Evolutionary conservation across 2,113 vertebrate genomes (phyloP).

Genomic region (Corythoichthys intestinalis): DNA sequence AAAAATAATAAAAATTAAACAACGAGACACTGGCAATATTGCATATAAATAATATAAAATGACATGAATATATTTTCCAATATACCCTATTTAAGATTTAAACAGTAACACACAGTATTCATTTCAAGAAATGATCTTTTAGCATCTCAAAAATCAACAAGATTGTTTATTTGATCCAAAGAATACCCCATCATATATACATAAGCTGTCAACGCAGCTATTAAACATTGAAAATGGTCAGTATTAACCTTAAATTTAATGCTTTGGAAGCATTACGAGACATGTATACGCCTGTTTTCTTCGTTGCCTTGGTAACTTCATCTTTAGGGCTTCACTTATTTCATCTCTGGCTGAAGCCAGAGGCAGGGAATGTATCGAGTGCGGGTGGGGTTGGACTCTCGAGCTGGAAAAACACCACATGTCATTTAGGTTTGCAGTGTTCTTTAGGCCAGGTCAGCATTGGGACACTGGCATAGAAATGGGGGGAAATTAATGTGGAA

Average conservation of each 20-base stretch:
- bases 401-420: conserved; percentile 4
- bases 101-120: too few species aligned
- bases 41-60: too few species aligned
- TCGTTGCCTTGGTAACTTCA: conserved; percentile 4
- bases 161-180: neutral
- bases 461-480: neutral
- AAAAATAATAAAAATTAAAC: too few species aligned
- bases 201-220: neutral
- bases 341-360: neutral
- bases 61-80: too few species aligned
- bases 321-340: neutral
- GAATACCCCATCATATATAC: neutral
- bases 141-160: neutral
- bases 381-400: conserved; percentile 5
- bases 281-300: neutral
- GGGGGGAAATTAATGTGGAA: neutral
- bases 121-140: neutral
- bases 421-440: neutral
- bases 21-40: too few species aligned
- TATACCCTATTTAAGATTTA: neutral
- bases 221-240: neutral
- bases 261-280: neutral
- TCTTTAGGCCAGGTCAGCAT: neutral
- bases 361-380: neutral
- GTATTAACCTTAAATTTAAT: neutral